Conservation (phyloP, 2,888 invertebrate species). For the Geophilus truncorum region DNA sequence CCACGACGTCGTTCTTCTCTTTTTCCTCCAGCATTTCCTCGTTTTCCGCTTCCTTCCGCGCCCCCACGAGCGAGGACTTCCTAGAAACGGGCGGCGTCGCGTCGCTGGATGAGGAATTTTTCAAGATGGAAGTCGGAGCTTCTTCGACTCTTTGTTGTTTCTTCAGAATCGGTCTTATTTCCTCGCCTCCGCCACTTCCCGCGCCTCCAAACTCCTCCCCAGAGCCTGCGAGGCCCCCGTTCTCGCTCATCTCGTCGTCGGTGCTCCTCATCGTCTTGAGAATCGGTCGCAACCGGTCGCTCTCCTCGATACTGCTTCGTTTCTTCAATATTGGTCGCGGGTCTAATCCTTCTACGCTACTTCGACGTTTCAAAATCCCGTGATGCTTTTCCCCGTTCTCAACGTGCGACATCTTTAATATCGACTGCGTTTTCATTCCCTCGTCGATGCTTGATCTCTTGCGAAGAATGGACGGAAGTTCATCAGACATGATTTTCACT, state of each 20-base stretch:
- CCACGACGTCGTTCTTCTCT: neutral
- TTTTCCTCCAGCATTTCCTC: neutral
- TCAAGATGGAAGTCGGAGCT: conserved; percentile 52
- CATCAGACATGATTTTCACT: neutral
- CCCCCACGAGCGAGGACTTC: neutral
- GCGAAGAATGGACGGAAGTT: conserved; percentile 31
- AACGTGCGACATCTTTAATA: conserved; percentile 57
- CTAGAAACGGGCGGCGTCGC: neutral
- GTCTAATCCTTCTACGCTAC: conserved; percentile 37
- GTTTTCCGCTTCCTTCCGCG: neutral
- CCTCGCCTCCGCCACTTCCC: neutral
- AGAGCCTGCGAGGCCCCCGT: no score
- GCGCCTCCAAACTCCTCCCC: neutral
- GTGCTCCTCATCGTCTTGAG: conserved; percentile 32
- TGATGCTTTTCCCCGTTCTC: conserved; percentile 49
- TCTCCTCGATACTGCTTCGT: conserved; percentile 70
- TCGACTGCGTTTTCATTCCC: conserved; percentile 45
- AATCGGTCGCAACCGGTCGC: conserved; percentile 52
- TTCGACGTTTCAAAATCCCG: conserved; percentile 32
- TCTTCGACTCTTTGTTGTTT: conserved; percentile 57
- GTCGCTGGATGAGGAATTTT: conserved; percentile 42
- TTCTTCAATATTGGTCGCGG: conserved; percentile 75
- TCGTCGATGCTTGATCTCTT: conserved; percentile 35
- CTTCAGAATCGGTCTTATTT: conserved; percentile 65
- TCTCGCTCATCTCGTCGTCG: conserved; percentile 28